These are phyloP conservation scores for Rhinoptilus africanus DNA, from an alignment of 2,113 vertebrate species.

Conservation along the genomic window DNA sequence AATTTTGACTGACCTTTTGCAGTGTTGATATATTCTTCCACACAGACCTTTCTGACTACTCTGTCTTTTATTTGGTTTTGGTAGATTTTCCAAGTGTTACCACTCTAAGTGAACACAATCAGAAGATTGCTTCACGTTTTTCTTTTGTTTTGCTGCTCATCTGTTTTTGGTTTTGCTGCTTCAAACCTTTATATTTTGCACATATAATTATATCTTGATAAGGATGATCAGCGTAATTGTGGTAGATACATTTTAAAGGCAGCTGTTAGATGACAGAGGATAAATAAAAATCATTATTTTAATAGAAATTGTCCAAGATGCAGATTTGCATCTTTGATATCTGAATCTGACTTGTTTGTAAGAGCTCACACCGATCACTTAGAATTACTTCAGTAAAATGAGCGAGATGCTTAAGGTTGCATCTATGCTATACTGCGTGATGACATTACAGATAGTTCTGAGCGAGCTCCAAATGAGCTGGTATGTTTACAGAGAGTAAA, in stretches of 20 bases:
- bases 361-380: not conserved
- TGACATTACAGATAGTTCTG: not conserved
- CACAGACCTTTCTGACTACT: not conserved
- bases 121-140: not conserved
- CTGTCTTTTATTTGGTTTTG: not conserved
- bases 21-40: not conserved
- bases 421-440: not conserved
- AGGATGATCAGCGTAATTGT: not conserved
- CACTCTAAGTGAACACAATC: not conserved
- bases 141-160: not conserved
- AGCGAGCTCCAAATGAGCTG: not conserved
- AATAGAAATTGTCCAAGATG: not conserved
- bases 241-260: not conserved
- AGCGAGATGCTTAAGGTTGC: not conserved
- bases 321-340: not conserved
- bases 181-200: not conserved
- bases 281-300: not conserved
- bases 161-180: not conserved
- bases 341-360: not conserved
- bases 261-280: not conserved
- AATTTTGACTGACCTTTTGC: not conserved
- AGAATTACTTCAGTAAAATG: not conserved
- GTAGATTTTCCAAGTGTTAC: not conserved
- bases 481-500: not conserved
- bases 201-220: not conserved